Evolutionary conservation across 2,113 vertebrate species (phyloP).

Genomic region (Crotalus helleri): DNA sequence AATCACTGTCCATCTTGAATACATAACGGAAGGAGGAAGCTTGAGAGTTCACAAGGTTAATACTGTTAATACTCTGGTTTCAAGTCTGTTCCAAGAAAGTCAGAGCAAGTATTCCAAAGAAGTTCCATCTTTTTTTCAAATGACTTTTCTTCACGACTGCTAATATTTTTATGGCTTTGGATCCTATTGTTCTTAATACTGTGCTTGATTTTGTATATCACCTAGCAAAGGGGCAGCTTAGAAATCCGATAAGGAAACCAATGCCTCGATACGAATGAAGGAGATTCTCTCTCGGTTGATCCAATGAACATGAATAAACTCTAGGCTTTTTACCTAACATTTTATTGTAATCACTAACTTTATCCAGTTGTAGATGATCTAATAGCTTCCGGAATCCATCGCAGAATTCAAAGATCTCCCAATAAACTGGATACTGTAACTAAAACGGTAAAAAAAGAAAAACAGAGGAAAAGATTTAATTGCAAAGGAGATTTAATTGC

Average conservation of each 20-base stretch:
- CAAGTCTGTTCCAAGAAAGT: background rate
- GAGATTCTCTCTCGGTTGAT: background rate
- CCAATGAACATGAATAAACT: conserved; percentile 6
- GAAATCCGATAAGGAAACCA: background rate
- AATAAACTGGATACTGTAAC: conserved; percentile 97
- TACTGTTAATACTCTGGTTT: background rate
- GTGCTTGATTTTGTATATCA: background rate
- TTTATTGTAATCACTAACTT: conserved; percentile 73
- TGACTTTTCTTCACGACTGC: background rate
- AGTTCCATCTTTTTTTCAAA: background rate
- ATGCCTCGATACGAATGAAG: background rate
- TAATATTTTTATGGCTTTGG: background rate
- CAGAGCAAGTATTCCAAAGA: background rate
- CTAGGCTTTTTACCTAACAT: conserved; percentile 17
- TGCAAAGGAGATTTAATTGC: background rate
- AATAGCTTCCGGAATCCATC: conserved; percentile 96
- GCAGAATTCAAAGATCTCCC: conserved; percentile 97
- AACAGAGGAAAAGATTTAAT: background rate
- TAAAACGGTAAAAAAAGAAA: conserved; percentile 32
- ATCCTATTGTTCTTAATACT: background rate
- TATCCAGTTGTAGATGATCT: conserved; percentile 95
- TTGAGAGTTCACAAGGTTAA: no score
- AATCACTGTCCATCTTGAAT: no score
- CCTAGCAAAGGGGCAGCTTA: background rate
- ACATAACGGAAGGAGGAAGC: no score